Evolutionary conservation across 1,140 invertebrate species (phyloP).

Genomic region (Bradynema listronoti): DNA sequence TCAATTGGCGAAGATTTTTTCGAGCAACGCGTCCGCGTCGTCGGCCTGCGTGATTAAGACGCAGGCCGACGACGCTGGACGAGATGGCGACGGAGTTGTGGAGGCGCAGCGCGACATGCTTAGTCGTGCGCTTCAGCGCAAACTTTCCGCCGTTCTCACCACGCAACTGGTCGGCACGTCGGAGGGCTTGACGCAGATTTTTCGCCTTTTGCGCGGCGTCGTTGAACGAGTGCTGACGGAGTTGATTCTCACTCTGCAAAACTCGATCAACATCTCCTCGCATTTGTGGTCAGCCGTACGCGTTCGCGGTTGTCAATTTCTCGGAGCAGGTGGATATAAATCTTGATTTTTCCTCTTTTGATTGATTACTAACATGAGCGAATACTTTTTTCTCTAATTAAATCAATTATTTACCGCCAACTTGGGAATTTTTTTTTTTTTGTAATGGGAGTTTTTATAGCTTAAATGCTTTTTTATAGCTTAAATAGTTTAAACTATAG

Average conservation of each 20-base stretch:
- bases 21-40: no score
- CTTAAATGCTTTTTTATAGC: no score
- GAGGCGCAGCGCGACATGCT: conserved; percentile 59
- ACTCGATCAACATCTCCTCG: conserved; percentile 79
- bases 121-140: conserved; percentile 87
- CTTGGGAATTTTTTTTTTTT: no score
- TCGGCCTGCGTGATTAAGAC: no score
- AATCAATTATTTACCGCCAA: no score
- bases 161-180: conserved; percentile 67
- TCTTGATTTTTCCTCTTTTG: conserved; percentile 4
- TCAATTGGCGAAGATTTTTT: no score
- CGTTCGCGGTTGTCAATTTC: conserved; percentile 90
- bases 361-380: no score
- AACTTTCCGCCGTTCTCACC: conserved; percentile 81
- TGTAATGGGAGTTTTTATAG: no score
- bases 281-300: conserved; percentile 94
- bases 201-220: conserved; percentile 75
- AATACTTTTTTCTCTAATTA: no score
- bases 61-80: no score
- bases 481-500: no score
- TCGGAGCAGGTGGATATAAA: conserved; percentile 73
- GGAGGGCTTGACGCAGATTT: conserved; percentile 64
- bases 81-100: background rate
- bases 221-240: conserved; percentile 90
- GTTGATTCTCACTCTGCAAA: conserved; percentile 85